Evolutionary conservation across 2,797 vertebrate genomes (phyloP), one percentile per base, ranked within the genome.

Genomic region (Chromobotia macracanthus): DNA sequence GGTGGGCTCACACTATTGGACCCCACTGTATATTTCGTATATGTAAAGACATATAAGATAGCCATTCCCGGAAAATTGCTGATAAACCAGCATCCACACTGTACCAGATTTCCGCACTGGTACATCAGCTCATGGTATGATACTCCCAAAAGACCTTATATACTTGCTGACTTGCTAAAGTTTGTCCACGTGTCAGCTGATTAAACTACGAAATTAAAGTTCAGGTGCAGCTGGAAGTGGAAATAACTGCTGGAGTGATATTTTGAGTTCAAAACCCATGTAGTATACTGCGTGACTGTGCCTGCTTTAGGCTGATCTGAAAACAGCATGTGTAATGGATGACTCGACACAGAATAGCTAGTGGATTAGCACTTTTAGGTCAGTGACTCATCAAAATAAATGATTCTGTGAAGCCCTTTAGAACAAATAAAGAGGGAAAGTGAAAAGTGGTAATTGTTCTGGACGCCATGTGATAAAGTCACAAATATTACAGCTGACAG

Each of bases 341-440:
- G 76, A 53, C 3, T 38, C 28, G 0, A 41, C 44, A 61, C 6
- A 60, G 53, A 46, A 72, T 38, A 7, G 25, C 16, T 51, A 55
- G 55, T 38, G 12, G 58, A 73, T 74, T 48, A 23, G 28, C 41
- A 28, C 63, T 68, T 73, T 51, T 58, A 67, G 51, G 16, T 66
- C 23, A 53, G 44, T 74, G 74, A 81, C 68, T 78, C 51, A 70
- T 80, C 58, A 77, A 78, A 77, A 74, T 38, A 15, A 48, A 55
- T 60, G n/a, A 6, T 65, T 82, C 23, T 31, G 4, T 23, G 28
- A 21, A 58, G 5, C 1, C 23, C n/a, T 18, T 58, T 5, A 21
- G 8, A 67, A 48, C 8, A 48, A 60, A n/a, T 72, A 48, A 18
- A 13, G 13, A 38, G 2, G 3, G 38, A n/a, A 13, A 25, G n/a